Evolutionary conservation across 2,797 vertebrate genomes (phyloP).

Genomic region (Phylloscopus collybita): DNA sequence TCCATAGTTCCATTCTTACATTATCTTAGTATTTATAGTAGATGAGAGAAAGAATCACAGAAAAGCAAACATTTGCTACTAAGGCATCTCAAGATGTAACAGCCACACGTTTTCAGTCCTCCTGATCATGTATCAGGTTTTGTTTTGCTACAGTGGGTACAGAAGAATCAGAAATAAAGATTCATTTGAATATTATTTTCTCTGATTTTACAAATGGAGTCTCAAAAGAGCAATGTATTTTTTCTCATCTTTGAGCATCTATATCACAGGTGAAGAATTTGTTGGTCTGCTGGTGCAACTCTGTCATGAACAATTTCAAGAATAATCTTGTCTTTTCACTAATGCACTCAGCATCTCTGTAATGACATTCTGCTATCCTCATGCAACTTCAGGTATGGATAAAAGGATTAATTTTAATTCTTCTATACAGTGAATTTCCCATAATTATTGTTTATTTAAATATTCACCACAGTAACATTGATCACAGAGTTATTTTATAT

Average conservation of each 20-base stretch:
- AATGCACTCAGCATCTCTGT: neutral
- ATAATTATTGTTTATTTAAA: neutral
- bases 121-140: neutral
- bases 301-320: slow-evolving; percentile 5
- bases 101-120: neutral
- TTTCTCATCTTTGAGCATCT: neutral
- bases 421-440: neutral
- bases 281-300: neutral
- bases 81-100: neutral
- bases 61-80: neutral
- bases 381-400: neutral
- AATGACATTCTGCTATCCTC: neutral
- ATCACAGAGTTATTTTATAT: neutral
- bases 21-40: neutral
- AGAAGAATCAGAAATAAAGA: slow-evolving; percentile 26
- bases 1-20: neutral
- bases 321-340: neutral
- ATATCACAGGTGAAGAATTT: neutral
- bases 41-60: neutral
- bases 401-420: neutral
- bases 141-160: neutral
- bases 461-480: neutral
- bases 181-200: slow-evolving; percentile 17
- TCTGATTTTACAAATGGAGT: neutral
- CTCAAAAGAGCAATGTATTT: neutral